Evolutionary conservation across 2,888 invertebrate genomes (phyloP).

Genomic region (Argynnis bischoffii): DNA sequence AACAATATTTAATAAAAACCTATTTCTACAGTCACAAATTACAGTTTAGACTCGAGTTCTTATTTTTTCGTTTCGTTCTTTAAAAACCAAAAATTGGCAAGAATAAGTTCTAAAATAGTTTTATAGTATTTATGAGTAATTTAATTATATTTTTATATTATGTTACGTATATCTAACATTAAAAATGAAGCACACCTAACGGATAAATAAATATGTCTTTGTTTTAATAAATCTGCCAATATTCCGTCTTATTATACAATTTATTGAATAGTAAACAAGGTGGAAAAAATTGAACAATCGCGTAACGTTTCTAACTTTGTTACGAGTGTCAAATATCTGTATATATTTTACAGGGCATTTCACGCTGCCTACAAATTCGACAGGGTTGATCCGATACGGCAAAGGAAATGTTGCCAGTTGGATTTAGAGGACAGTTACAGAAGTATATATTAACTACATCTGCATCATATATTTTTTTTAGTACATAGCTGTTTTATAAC

Average conservation of each 20-base stretch:
- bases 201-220: too few species aligned
- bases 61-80: too few species aligned
- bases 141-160: not conserved
- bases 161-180: too few species aligned
- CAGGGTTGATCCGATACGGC: conserved; percentile 45
- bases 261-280: conserved; percentile 23
- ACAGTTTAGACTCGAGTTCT: too few species aligned
- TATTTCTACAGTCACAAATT: too few species aligned
- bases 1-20: too few species aligned
- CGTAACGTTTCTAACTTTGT: conserved; percentile 44
- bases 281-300: conserved; percentile 28
- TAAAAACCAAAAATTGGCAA: too few species aligned
- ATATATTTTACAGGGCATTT: conserved; percentile 41
- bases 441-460: not conserved
- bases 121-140: too few species aligned
- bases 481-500: too few species aligned
- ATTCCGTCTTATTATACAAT: not conserved
- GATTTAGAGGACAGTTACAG: not conserved
- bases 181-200: too few species aligned
- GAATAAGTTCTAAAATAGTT: too few species aligned
- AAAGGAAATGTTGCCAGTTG: conserved; percentile 33
- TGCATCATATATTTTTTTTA: too few species aligned
- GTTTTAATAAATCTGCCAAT: not conserved
- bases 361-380: conserved; percentile 48
- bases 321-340: conserved; percentile 46